A percentile compares a stretch with the other conserved stretches of the same genome.
These are phyloP conservation scores for Tyrannus savana DNA, from an alignment of 2,113 vertebrate species.

Conservation along the genomic window DNA sequence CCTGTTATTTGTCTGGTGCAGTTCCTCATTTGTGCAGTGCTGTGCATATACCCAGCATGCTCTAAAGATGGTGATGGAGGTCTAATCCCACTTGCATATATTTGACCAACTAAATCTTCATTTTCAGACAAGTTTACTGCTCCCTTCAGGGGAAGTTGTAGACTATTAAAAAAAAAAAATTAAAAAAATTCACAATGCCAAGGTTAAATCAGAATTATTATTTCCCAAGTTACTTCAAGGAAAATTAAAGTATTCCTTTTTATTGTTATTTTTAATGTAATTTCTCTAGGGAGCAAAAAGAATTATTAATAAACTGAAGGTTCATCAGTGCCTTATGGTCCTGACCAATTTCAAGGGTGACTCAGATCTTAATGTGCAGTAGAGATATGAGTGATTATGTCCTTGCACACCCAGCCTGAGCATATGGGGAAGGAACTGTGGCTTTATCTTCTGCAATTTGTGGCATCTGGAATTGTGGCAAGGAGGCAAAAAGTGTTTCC, in stretches of 20 bases:
- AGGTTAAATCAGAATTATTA: neutral
- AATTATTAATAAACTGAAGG: neutral
- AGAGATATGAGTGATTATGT: neutral
- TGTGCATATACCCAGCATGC: neutral
- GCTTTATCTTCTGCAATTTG: neutral
- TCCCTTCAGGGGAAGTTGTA: neutral
- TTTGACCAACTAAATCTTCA: neutral
- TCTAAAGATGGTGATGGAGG: neutral
- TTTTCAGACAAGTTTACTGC: neutral
- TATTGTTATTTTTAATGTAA: neutral
- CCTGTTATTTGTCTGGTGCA: conserved; percentile 35
- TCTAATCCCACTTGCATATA: neutral
- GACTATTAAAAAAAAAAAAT: neutral
- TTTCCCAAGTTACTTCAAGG: neutral
- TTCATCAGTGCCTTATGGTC: neutral
- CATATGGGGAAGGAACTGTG: neutral
- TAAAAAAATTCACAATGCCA: neutral
- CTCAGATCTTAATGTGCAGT: neutral
- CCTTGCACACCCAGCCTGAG: neutral
- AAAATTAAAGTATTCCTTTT: neutral
- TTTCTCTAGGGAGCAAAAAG: neutral
- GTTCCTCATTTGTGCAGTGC: neutral
- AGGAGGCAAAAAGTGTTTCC: neutral
- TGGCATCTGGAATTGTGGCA: neutral
- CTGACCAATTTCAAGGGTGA: neutral